Evolutionary conservation across 2,888 invertebrate genomes (phyloP).

Genomic region (Cryptus viduatorius): DNA sequence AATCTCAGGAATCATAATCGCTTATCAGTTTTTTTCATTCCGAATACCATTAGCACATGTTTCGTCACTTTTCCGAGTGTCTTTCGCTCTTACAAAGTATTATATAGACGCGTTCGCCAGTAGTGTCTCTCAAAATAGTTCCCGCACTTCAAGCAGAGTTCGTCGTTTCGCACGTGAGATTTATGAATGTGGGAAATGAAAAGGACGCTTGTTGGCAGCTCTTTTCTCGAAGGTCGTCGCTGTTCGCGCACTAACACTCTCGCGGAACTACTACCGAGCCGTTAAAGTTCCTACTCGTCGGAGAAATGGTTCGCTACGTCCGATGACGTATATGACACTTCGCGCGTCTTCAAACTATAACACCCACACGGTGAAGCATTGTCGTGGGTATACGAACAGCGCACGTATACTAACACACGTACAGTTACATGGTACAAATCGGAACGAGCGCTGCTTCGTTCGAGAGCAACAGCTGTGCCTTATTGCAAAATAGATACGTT

Average conservation of each 20-base stretch:
- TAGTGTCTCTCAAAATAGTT: background rate
- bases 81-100: too few relatives aligned
- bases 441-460: constrained; percentile 57
- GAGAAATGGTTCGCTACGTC: background rate
- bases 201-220: constrained; percentile 10
- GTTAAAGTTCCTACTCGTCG: background rate
- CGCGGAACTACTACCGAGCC: background rate
- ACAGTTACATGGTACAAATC: constrained; percentile 8
- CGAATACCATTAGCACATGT: too few relatives aligned
- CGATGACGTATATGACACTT: constrained; percentile 1
- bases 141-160: too few relatives aligned
- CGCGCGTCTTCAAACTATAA: constrained; percentile 1
- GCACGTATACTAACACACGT: too few relatives aligned
- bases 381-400: background rate
- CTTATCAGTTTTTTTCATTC: too few relatives aligned
- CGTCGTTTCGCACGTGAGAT: constrained; percentile 12
- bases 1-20: too few relatives aligned
- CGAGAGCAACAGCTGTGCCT: constrained; percentile 74
- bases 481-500: constrained; percentile 72
- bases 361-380: constrained; percentile 10
- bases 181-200: constrained; percentile 28
- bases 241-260: background rate
- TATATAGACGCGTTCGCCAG: background rate
- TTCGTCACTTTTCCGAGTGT: too few relatives aligned
- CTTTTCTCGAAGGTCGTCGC: constrained; percentile 5